phyloP scores from a whole-genome alignment of 2,113 vertebrate genomes.

The Silurus meridionalis region DNA sequence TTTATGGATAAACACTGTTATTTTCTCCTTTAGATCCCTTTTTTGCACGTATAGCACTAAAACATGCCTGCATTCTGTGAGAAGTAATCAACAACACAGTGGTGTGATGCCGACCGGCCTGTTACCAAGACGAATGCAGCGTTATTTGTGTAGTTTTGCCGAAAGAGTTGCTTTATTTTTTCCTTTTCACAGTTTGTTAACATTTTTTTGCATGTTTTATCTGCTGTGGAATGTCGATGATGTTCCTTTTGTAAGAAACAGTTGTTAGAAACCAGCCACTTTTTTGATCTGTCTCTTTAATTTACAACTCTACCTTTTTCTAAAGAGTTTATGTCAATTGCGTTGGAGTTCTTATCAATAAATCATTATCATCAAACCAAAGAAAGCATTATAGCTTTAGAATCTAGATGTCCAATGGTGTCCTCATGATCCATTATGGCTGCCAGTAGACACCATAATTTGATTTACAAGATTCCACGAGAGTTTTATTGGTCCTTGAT shows the following conservation, averaged over 20 bases:
- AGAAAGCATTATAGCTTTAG: too few species aligned
- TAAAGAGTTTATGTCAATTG: too few species aligned
- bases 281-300: background rate
- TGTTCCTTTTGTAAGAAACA: background rate
- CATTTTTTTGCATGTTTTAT: background rate
- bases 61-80: background rate
- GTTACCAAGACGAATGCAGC: background rate
- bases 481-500: too few species aligned
- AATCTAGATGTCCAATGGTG: too few species aligned
- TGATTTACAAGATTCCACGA: too few species aligned
- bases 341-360: too few species aligned
- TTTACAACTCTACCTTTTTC: background rate
- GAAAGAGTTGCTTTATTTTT: background rate
- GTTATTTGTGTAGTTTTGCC: background rate
- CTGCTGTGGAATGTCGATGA: background rate
- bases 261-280: background rate
- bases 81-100: background rate
- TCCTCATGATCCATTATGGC: too few species aligned
- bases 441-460: too few species aligned
- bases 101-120: background rate
- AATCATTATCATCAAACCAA: too few species aligned
- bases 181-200: background rate
- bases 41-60: background rate
- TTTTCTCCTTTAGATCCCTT: background rate
- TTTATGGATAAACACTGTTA: slow-evolving; percentile 7